Base-by-base conservation (phyloP, 1,140 invertebrate species). In the Tetramorium alpestre region DNA sequence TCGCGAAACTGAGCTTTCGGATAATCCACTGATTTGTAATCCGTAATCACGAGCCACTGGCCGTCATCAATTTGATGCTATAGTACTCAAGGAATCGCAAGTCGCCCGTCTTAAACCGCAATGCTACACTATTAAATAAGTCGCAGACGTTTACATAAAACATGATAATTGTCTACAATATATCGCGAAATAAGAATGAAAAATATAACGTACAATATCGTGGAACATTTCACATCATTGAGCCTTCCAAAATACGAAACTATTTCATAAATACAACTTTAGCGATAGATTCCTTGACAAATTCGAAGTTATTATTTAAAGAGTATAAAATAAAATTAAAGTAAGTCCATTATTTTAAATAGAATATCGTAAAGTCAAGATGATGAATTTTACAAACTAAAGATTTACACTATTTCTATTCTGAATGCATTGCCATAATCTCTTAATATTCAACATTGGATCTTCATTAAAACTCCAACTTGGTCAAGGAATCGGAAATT, bases 1-100 rank as follows among this genome's bases (percentile, higher is more conserved):
- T 69, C 65, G 67, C 67, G 38, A 72, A 73, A 82, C 51, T 51
- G 67, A 82, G 80, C 51, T 82, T 47, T 11, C 67, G 38, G 67
- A 73, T 82, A 82, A 82, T 82, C 80, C 67, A 82, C 51, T 82
- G 80, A 82, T 82, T 73, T 82, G 80, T 82, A 22, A 22, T 41
- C 67, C 25, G 80, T 82, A 82, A 82, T 82, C 80, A 82, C 54
- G 67, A 82, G 80, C 51, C 18, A 82, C 67, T 18, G 47, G 60
- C 47, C 77, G 13, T 69, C 62, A 18, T 72, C 41, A 54, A 44
- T 72, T 82, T 28, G 10, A 72, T 58, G 41, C 51, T 11, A 7
- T 3, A n/a, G 11, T 38, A 49, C 33, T 69, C 75, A 16, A n/a
- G 11, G 51, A 82, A 38, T 47, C 49, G 47, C 62, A 62, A 28